Conservation (phyloP, 2,797 vertebrate species). For the Darevskia mixta region DNA sequence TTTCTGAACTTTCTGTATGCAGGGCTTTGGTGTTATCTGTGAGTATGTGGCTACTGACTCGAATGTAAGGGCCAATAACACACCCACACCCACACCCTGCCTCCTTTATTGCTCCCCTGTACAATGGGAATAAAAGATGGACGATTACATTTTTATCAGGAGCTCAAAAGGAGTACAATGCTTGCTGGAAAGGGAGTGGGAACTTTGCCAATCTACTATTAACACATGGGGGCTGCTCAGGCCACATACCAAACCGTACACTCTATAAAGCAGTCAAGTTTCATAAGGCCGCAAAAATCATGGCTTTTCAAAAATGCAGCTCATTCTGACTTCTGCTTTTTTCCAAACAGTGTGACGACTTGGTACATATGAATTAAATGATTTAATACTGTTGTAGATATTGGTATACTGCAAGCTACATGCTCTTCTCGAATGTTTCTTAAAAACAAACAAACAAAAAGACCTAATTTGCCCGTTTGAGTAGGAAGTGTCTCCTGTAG, state of each 20-base stretch:
- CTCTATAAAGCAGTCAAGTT: slow-evolving; percentile 64
- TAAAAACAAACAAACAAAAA: slow-evolving; percentile 51
- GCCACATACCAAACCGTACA: slow-evolving; percentile 45
- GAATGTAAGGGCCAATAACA: slow-evolving; percentile 34
- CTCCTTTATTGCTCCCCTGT: slow-evolving; percentile 44
- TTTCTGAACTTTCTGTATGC: slow-evolving; percentile 44
- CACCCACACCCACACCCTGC: too few species aligned
- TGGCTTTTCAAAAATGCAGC: slow-evolving; percentile 37
- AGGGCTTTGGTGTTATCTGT: slow-evolving; percentile 42
- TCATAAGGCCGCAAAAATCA: slow-evolving; percentile 55
- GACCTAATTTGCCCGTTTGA: slow-evolving; percentile 42
- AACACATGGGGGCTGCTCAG: not conserved
- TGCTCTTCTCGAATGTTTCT: slow-evolving; percentile 59
- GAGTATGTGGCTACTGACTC: not conserved
- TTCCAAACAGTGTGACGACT: not conserved
- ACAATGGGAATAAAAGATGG: not conserved
- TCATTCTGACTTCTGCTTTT: too few species aligned
- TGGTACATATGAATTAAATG: slow-evolving; percentile 58
- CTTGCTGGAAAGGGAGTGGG: slow-evolving; percentile 42
- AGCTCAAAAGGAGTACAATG: slow-evolving; percentile 46
- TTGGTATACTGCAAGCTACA: slow-evolving; percentile 50
- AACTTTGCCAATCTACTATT: slow-evolving; percentile 30
- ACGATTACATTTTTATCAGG: slow-evolving; percentile 34
- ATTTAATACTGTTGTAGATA: slow-evolving; percentile 62
- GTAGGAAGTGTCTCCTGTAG: slow-evolving; percentile 58